Percentiles rank a stretch among this genome's conserved stretches.
Conservation (phyloP, 2,797 vertebrate genomes). For the Channallabes apus region DNA sequence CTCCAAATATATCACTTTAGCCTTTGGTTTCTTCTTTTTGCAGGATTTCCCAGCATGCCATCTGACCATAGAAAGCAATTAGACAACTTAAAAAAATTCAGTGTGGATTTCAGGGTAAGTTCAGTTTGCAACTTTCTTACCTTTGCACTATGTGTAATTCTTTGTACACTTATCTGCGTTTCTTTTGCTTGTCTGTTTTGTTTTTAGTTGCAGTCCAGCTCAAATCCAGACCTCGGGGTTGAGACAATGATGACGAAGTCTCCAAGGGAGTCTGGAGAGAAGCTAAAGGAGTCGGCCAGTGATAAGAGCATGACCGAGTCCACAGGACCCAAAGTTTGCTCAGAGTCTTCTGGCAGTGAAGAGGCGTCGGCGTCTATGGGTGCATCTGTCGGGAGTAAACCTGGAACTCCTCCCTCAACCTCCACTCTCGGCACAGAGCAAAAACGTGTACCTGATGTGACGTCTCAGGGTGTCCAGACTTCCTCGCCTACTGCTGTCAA, state of each 20-base stretch:
- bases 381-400: slow-evolving; percentile 77
- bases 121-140: background rate
- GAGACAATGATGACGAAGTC: slow-evolving; percentile 89
- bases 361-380: slow-evolving; percentile 50
- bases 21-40: slow-evolving; percentile 39
- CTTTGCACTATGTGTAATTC: background rate
- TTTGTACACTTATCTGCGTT: background rate
- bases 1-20: background rate
- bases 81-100: slow-evolving; percentile 99
- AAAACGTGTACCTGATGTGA: slow-evolving; percentile 91
- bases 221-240: slow-evolving; percentile 83
- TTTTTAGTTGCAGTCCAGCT: slow-evolving; percentile 91
- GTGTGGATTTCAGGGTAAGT: slow-evolving; percentile 98
- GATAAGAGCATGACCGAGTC: slow-evolving; percentile 80
- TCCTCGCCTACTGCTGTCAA: slow-evolving; percentile 78
- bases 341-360: slow-evolving; percentile 74
- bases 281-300: slow-evolving; percentile 85
- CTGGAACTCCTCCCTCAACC: slow-evolving; percentile 84
- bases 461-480: slow-evolving; percentile 95
- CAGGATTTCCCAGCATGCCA: slow-evolving; percentile 87
- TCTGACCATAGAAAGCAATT: slow-evolving; percentile 97
- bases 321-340: slow-evolving; percentile 69
- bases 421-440: slow-evolving; percentile 75
- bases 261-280: slow-evolving; percentile 84
- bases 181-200: background rate